phyloP scores from a whole-genome alignment of 2,797 vertebrate genomes.

The Silurus aristotelis region DNA sequence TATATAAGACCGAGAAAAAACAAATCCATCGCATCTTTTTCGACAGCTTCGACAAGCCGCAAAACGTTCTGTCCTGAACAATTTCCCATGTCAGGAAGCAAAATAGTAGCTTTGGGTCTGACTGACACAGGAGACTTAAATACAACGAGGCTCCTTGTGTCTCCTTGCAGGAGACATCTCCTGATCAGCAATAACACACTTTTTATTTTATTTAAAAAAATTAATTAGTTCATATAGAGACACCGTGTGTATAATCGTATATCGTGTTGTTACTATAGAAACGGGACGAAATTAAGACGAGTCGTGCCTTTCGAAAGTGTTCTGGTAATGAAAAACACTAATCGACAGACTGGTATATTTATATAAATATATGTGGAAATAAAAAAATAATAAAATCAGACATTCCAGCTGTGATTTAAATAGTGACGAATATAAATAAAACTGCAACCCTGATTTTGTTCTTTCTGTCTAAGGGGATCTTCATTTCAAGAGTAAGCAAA shows the following conservation, averaged over 20 bases:
- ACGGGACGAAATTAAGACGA: neutral
- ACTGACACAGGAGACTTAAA: too few species aligned
- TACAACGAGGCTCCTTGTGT: neutral
- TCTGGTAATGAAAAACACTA: too few species aligned
- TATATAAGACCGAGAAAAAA: too few species aligned
- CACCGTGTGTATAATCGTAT: neutral
- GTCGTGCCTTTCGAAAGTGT: neutral
- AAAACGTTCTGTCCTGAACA: too few species aligned
- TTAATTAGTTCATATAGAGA: too few species aligned
- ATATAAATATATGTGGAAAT: too few species aligned
- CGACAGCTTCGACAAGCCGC: too few species aligned
- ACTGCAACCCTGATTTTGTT: neutral
- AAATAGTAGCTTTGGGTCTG: too few species aligned
- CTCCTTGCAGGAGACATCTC: neutral
- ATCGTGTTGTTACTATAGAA: neutral
- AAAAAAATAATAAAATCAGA: neutral
- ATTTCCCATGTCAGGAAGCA: too few species aligned
- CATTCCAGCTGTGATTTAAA: neutral
- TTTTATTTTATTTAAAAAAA: neutral
- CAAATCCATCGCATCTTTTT: too few species aligned
- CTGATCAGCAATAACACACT: neutral
- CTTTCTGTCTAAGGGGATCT: constrained; percentile 67
- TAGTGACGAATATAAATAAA: neutral
- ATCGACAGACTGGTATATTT: too few species aligned
- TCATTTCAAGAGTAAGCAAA: constrained; percentile 75